Base-by-base conservation (phyloP, 2,797 vertebrate species). In the Dromococcyx pavoninus region DNA sequence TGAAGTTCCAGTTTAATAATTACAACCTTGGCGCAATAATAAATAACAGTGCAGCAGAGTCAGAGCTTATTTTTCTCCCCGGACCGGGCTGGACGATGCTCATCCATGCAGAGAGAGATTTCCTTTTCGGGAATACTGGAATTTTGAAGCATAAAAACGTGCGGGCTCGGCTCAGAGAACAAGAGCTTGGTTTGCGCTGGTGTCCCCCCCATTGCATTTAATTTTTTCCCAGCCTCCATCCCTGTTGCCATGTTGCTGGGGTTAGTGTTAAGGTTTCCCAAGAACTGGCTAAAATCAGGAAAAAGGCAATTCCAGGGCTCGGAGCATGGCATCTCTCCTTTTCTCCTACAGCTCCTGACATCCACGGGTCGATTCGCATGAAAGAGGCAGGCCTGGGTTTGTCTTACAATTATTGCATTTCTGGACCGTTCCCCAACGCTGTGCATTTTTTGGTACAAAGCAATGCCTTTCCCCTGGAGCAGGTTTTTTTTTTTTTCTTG, bases 1-100 rank as follows among this genome's bases (percentile, higher is more conserved):
- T 88, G 94, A 95, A 96, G 95, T 95, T 95, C 93, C 97, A 94
- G 95, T 95, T 97, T 97, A 96, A 95, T 97, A 96, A 97, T 97
- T 96, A 91, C 69, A 95, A 95, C 91, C 95, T 92, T 95, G 70
- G 56, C 65, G 54, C 95, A 92, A 96, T 84, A 91, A 97, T 97
- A 97, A 97, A 97, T 97, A 97, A 97, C 86, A 76, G 87, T 39
- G 1, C 75, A 94, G 88, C 35, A 66, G 93, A 70, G 90, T 96
- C 94, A 76, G 74, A 94, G 88, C 76, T 95, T 76, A 90, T 78
- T 76, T 89, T 75, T 66, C 88, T 88, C 86, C 78, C 90, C 72
- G 89, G 65, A 73, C 82, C 70, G 74, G 93, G 96, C 91, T 91
- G 88, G 96, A 92, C 62, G 80, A 3, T 66, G 89, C n/a, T 89